phyloP scores from a whole-genome alignment of 2,113 vertebrate genomes.

The Onychostruthus taczanowskii region DNA sequence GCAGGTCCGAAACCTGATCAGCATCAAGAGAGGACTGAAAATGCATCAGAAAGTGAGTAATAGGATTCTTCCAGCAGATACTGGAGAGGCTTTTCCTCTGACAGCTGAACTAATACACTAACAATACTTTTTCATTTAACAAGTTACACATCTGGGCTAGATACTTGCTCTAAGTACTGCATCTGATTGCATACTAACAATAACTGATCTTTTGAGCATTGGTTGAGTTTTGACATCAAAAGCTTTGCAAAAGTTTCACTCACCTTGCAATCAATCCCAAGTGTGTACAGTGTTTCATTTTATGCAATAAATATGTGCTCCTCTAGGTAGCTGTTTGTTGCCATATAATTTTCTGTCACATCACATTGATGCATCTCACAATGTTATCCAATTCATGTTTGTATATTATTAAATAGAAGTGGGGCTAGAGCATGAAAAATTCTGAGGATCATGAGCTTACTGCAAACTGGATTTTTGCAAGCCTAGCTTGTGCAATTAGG shows the following conservation, averaged over 20 bases:
- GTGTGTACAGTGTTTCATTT: not conserved
- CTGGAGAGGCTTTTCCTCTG: not conserved
- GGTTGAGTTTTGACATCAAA: not conserved
- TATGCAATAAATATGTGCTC: rapidly evolving
- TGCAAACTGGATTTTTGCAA: not conserved
- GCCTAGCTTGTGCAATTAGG: not conserved
- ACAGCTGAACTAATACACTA: not conserved
- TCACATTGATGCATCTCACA: not conserved
- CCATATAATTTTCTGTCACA: not conserved
- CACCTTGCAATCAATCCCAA: not conserved
- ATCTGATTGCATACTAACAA: not conserved
- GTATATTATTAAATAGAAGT: not conserved
- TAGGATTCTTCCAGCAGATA: constrained; percentile 38
- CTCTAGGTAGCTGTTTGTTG: not conserved
- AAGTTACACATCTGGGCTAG: not conserved
- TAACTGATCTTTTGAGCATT: not conserved
- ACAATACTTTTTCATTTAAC: not conserved
- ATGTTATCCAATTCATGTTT: not conserved
- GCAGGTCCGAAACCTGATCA: constrained; percentile 66
- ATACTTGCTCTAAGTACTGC: not conserved
- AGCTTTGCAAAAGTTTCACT: not conserved
- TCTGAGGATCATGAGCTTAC: not conserved
- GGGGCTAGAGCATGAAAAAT: not conserved
- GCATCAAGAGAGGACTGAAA: constrained; percentile 63
- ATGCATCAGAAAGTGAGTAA: constrained; percentile 73